phyloP scores from a whole-genome alignment of 2,888 invertebrate species.

The Pelosia muscerda region DNA sequence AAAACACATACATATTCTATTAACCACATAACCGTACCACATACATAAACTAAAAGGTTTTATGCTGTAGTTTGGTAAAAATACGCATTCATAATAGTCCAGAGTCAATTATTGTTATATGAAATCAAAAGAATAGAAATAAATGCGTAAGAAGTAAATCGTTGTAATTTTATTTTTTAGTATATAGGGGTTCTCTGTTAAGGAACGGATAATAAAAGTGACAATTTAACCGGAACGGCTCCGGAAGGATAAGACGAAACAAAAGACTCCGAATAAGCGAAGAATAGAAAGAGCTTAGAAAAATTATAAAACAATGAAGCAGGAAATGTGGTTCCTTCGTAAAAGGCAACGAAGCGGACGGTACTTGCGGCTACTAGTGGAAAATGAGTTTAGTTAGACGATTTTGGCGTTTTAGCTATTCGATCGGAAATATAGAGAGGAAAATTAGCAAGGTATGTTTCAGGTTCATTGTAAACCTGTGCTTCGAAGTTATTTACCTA shows the following conservation, averaged over 20 bases:
- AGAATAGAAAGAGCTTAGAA: constrained; percentile 74
- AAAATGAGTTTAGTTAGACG: constrained; percentile 44
- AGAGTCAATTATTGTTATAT: neutral
- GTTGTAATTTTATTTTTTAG: constrained; percentile 50
- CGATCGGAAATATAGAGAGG: too few species aligned
- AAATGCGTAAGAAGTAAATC: constrained; percentile 36
- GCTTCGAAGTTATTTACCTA: too few species aligned
- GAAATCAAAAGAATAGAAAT: constrained; percentile 12
- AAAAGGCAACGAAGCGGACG: constrained; percentile 58
- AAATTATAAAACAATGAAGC: constrained; percentile 80
- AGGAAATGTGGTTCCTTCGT: constrained; percentile 76
- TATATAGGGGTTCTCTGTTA: constrained; percentile 52
- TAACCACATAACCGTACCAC: too few species aligned
- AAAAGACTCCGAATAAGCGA: constrained; percentile 68
- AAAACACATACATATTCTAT: too few species aligned
- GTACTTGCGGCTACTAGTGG: constrained; percentile 35
- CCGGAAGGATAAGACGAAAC: constrained; percentile 74
- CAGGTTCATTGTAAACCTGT: too few species aligned
- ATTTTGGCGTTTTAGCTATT: neutral
- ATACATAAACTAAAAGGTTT: too few species aligned
- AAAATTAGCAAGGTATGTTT: too few species aligned
- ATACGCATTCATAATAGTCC: neutral
- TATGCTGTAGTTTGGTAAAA: neutral
- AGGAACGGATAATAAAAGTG: constrained; percentile 74
- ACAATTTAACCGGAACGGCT: constrained; percentile 77